These are phyloP conservation scores for Ischnura elegans DNA, from an alignment of 2,888 invertebrate genomes.

Conservation along the genomic window DNA sequence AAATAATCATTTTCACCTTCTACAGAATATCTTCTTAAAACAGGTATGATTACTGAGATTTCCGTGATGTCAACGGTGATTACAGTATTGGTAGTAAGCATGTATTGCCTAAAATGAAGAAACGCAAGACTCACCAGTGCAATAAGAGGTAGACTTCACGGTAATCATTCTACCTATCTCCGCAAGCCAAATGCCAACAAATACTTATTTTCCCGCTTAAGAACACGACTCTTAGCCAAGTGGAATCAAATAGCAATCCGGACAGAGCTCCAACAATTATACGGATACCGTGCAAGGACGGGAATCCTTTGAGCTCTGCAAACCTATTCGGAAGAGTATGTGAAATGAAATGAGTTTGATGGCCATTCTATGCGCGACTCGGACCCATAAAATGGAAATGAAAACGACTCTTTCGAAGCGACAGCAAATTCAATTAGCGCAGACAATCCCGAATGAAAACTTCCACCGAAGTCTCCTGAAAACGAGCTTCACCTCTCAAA, in stretches of 20 bases:
- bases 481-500: background rate
- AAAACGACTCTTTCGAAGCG: background rate
- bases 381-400: background rate
- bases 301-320: background rate
- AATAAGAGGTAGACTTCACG: background rate
- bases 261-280: background rate
- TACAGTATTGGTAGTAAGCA: no score
- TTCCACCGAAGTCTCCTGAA: background rate
- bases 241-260: background rate
- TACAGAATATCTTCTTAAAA: no score
- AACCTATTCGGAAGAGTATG: background rate
- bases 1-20: no score
- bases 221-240: background rate
- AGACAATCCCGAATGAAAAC: background rate
- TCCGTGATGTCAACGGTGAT: no score
- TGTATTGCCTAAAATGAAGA: no score
- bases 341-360: background rate
- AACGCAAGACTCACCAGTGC: no score
- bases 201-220: background rate
- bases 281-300: background rate
- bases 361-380: background rate
- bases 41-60: no score
- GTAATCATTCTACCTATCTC: background rate
- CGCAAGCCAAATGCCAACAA: background rate
- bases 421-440: conserved; percentile 6